Conservation (phyloP, 2,888 invertebrate genomes). For the Cactoblastis cactorum region DNA sequence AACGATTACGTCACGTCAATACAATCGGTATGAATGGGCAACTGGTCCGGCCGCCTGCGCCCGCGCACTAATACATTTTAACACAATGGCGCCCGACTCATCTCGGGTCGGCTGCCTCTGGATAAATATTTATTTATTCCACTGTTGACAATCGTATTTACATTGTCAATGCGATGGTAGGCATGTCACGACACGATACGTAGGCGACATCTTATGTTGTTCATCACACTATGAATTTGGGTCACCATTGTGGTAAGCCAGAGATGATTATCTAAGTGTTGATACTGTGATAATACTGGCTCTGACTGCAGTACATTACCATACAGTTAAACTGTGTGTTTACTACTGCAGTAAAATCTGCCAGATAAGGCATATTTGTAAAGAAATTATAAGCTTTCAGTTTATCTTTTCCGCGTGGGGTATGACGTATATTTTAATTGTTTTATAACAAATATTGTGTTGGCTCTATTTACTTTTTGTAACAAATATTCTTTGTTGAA, state of each 20-base stretch:
- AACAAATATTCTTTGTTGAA: background rate
- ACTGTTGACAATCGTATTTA: constrained; percentile 75
- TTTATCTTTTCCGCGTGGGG: background rate
- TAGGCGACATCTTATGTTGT: constrained; percentile 59
- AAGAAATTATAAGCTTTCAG: background rate
- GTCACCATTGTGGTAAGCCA: constrained; percentile 43
- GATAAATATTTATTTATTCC: constrained; percentile 76
- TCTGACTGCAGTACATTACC: constrained; percentile 19
- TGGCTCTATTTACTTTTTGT: background rate
- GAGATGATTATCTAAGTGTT: constrained; percentile 32
- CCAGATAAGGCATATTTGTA: background rate
- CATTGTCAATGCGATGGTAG: constrained; percentile 62
- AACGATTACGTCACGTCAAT: constrained; percentile 46
- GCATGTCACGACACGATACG: constrained; percentile 50
- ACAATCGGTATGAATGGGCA: constrained; percentile 40
- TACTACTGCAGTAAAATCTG: constrained; percentile 4
- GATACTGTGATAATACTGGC: constrained; percentile 28
- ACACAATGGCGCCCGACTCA: constrained; percentile 57
- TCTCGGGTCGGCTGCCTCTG: constrained; percentile 52
- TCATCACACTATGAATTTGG: constrained; percentile 63
- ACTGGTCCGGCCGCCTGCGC: constrained; percentile 28
- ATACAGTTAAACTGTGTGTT: constrained; percentile 14
- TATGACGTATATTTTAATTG: background rate
- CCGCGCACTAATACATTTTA: constrained; percentile 15
- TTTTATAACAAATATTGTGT: background rate